Conservation (phyloP, 2,888 invertebrate genomes). For the Muschampia plurimacula region DNA sequence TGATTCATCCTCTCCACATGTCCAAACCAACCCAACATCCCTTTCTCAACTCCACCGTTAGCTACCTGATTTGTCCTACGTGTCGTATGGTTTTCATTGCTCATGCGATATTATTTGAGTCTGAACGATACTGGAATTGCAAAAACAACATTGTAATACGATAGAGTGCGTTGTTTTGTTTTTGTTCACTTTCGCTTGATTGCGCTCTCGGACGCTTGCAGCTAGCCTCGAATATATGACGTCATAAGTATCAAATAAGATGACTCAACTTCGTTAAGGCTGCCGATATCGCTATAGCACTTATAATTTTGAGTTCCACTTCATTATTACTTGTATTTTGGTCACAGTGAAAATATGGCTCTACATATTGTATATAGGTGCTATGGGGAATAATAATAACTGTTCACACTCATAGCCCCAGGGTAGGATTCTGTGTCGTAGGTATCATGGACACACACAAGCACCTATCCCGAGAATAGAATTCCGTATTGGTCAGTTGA, state of each 20-base stretch:
- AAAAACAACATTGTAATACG: constrained; percentile 3
- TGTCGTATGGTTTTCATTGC: constrained; percentile 1
- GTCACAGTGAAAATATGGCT: background rate
- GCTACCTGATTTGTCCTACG: background rate
- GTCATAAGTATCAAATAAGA: constrained; percentile 1
- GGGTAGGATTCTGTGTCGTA: too few relatives aligned
- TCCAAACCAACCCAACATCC: too few relatives aligned
- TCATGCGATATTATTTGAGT: background rate
- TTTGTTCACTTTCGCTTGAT: constrained; percentile 7
- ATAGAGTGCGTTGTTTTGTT: background rate
- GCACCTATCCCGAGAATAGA: too few relatives aligned
- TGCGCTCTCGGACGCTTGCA: background rate
- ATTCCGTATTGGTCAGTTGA: too few relatives aligned
- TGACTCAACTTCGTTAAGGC: constrained; percentile 1
- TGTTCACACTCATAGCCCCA: too few relatives aligned
- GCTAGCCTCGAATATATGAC: constrained; percentile 7
- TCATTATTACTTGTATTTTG: background rate
- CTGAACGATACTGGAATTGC: background rate
- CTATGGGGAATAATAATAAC: too few relatives aligned
- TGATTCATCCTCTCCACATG: too few relatives aligned
- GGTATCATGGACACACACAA: too few relatives aligned
- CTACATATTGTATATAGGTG: too few relatives aligned
- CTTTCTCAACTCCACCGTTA: too few relatives aligned
- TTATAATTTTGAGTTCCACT: background rate
- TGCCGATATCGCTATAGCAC: background rate